Conservation (phyloP, 2,888 invertebrate species). For the Amblyjoppa fuscipennis region DNA sequence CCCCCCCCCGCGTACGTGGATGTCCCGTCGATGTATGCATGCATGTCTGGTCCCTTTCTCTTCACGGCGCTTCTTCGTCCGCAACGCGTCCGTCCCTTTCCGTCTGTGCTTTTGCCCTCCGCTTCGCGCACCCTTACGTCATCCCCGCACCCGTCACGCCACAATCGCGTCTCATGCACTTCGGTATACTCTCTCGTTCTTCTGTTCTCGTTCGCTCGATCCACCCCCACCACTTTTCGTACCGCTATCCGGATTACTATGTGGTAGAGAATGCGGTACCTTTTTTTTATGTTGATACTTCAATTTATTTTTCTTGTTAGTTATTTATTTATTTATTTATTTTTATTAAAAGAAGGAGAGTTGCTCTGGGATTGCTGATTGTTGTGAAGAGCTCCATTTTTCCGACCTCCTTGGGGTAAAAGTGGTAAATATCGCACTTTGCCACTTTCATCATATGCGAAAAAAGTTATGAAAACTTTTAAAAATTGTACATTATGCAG, state of each 20-base stretch:
- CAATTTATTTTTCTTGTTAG: not conserved
- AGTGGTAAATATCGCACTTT: too few relatives aligned
- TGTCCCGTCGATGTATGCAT: slow-evolving; percentile 2
- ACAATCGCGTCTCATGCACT: slow-evolving; percentile 63
- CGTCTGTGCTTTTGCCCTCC: slow-evolving; percentile 27
- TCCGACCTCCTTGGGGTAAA: too few relatives aligned
- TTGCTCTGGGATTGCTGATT: too few relatives aligned
- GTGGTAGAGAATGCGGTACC: not conserved
- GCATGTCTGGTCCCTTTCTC: slow-evolving; percentile 40
- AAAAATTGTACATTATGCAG: too few relatives aligned
- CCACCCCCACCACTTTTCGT: slow-evolving; percentile 3
- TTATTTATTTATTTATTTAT: not conserved
- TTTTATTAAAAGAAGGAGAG: too few relatives aligned
- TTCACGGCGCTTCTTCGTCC: slow-evolving; percentile 28
- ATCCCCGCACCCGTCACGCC: slow-evolving; percentile 58
- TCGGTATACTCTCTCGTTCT: slow-evolving; percentile 28
- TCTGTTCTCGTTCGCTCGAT: slow-evolving; percentile 30
- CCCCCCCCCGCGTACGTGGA: slow-evolving; percentile 18
- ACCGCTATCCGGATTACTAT: not conserved
- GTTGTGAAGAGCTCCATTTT: too few relatives aligned
- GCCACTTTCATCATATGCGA: too few relatives aligned
- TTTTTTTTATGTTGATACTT: not conserved
- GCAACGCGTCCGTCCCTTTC: slow-evolving; percentile 11
- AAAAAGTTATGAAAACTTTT: too few relatives aligned
- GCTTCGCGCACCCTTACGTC: slow-evolving; percentile 53